Evolutionary conservation across 2,113 vertebrate genomes (phyloP).

Genomic region (Spilogale gracilis): DNA sequence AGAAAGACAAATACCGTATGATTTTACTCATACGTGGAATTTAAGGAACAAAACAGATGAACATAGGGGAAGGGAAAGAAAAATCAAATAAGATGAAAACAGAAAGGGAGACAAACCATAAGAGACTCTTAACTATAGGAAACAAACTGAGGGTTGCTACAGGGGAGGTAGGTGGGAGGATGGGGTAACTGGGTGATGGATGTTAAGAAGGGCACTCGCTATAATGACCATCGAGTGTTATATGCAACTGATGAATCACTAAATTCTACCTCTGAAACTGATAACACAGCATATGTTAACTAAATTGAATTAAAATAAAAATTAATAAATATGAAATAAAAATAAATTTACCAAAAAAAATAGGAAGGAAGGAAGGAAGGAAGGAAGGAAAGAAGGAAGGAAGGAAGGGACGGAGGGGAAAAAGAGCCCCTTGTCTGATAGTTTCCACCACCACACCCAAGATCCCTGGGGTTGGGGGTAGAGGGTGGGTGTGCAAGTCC

Average conservation of each 20-base stretch:
- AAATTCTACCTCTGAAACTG: neutral
- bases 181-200: neutral
- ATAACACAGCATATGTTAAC: neutral
- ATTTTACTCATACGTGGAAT: neutral
- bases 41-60: neutral
- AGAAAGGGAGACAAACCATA: neutral
- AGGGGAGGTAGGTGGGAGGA: neutral
- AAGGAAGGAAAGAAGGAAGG: too few species aligned
- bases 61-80: neutral
- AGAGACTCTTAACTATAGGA: neutral
- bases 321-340: neutral
- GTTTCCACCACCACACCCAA: neutral
- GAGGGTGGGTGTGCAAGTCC: neutral
- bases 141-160: neutral
- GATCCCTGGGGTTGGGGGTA: neutral
- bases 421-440: neutral
- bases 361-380: neutral
- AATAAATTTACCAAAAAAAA: neutral
- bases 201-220: neutral
- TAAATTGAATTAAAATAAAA: neutral
- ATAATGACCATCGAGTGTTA: neutral
- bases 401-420: neutral
- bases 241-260: neutral
- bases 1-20: neutral
- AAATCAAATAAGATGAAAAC: neutral